Evolutionary conservation across 92 coral and sea anemone species (phyloP), one percentile per base, ranked within the genome.

Genomic region (Montipora capitata): DNA sequence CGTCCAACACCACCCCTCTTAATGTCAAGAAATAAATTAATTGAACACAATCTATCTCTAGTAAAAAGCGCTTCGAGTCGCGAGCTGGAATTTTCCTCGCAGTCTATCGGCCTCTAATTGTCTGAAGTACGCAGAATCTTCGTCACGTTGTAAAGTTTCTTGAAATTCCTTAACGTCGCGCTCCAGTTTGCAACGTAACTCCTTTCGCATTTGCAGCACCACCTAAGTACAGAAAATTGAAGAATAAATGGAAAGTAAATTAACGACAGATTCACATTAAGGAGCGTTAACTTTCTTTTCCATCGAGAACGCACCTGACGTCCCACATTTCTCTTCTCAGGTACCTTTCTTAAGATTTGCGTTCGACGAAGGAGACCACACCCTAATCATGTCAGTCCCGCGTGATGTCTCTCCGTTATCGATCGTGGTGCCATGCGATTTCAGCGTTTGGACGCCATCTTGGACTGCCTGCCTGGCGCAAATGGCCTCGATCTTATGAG

Each of bases 31-130:
- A 5, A 73, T 48, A 2, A 45, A 4, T 71, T 8, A n/a, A 15
- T 43, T 42, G 38, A 3, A n/a, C 5, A n/a, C 40, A 7, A 38
- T 16, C 15, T 3, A 1, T 68, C 57, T 40, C 67, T 56, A 81
- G 38, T 68, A 81, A 62, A 81, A 68, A n/a, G 72, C 80, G 40
- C 82, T 95, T 83, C 92, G 92, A 76, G 98, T 90, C 43, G 98
- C 94, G 71, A 97, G 87, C 71, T 97, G 98, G 69, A 97, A 93
- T 54, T 97, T 96, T 27, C 95, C 87, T 56, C 98, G 94, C 68
- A 97, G 85, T 74, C 98, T 94, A 68, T 97, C 98, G 18, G 99
- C 98, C 51, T 97, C 99, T 73, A 97, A 93, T 81, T 96, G 99
- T 52, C 99, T 93, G 85, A 97, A 97, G 81, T 97, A 97, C 35